phyloP scores from a whole-genome alignment of 2,113 vertebrate genomes.

The Xenopus tropicalis region UCB_Xtro_10.0 CM004448.2:22037001-22037500 shows the following conservation, averaged over 20 bases:
- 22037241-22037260: slow-evolving; percentile 61
- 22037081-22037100: slow-evolving; percentile 11
- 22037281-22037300: slow-evolving; percentile 61
- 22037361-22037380: slow-evolving; percentile 49
- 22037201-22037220: slow-evolving; percentile 59
- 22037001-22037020: slow-evolving; percentile 53
- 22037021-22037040: slow-evolving; percentile 45
- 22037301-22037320: slow-evolving; percentile 60
- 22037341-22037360: slow-evolving; percentile 54
- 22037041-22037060: slow-evolving; percentile 42
- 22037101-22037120: slow-evolving; percentile 34
- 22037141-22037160: slow-evolving; percentile 52
- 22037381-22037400: slow-evolving; percentile 9
- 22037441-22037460: slow-evolving; percentile 41
- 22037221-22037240: slow-evolving; percentile 67
- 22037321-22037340: slow-evolving; percentile 58
- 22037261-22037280: slow-evolving; percentile 67
- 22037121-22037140: slow-evolving; percentile 46
- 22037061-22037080: slow-evolving; percentile 45
- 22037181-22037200: slow-evolving; percentile 61
- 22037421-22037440: slow-evolving; percentile 24
- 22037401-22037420: neutral
- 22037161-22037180: slow-evolving; percentile 54
- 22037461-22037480: neutral
- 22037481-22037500: no score